Evolutionary conservation across 2,888 invertebrate species (phyloP).

Genomic region (Patella depressa): DNA sequence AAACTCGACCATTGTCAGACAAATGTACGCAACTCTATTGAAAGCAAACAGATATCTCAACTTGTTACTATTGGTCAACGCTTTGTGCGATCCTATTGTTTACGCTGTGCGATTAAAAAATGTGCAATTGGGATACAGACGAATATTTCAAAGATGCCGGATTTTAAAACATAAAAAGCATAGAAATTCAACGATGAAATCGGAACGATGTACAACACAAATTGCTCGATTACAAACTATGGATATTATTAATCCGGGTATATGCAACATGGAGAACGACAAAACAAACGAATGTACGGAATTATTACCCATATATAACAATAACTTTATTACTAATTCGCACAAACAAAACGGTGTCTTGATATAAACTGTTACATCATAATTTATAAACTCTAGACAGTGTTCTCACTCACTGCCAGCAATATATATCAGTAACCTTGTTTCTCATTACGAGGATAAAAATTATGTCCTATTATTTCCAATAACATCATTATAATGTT

Average conservation of each 20-base stretch:
- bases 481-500: no score
- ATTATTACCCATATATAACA: no score
- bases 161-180: constrained; percentile 8
- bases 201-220: constrained; percentile 14
- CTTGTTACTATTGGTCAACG: constrained; percentile 49
- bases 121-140: constrained; percentile 50
- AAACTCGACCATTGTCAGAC: constrained; percentile 34
- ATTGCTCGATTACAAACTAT: constrained; percentile 1
- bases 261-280: no score
- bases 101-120: constrained; percentile 54
- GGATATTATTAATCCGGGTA: background rate
- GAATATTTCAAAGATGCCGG: constrained; percentile 29
- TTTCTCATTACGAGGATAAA: no score
- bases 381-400: no score
- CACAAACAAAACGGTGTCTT: no score
- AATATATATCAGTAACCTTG: no score
- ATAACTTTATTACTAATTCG: no score
- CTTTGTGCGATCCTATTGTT: constrained; percentile 55
- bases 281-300: no score
- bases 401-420: no score
- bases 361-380: no score
- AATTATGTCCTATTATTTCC: no score
- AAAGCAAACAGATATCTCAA: constrained; percentile 52
- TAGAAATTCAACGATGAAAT: background rate
- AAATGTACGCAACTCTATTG: constrained; percentile 38